phyloP scores from a whole-genome alignment of 2,888 invertebrate genomes.

The Torymus texanus region DNA sequence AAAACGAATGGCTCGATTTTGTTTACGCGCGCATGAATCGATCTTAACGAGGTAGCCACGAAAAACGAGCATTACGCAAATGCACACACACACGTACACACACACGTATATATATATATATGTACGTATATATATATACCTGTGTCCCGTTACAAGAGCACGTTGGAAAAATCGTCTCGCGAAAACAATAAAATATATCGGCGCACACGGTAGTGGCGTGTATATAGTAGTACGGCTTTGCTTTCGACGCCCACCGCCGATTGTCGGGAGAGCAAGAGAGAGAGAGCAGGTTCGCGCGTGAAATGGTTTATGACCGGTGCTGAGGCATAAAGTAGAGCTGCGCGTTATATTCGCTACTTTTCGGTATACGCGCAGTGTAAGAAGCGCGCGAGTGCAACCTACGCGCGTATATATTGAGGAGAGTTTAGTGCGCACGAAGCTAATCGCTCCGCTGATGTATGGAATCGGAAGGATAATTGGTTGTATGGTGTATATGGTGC shows the following conservation, averaged over 20 bases:
- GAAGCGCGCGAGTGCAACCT: background rate
- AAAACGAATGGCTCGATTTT: slow-evolving; percentile 50
- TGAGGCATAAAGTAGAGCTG: slow-evolving; percentile 62
- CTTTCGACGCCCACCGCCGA: slow-evolving; percentile 62
- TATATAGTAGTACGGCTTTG: slow-evolving; percentile 55
- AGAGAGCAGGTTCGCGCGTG: slow-evolving; percentile 51
- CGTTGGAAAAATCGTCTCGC: background rate
- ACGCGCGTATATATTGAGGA: background rate
- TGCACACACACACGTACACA: slow-evolving; percentile 55
- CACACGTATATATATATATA: slow-evolving; percentile 56
- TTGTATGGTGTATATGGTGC: no score
- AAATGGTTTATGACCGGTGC: slow-evolving; percentile 66
- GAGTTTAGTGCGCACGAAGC: no score
- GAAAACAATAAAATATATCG: slow-evolving; percentile 49
- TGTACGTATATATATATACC: slow-evolving; percentile 57
- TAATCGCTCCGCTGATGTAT: no score
- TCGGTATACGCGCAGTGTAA: background rate
- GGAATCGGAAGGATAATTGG: no score
- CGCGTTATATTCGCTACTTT: slow-evolving; percentile 2
- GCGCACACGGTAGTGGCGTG: background rate
- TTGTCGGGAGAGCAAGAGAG: slow-evolving; percentile 44
- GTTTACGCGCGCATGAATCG: slow-evolving; percentile 54
- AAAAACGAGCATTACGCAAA: slow-evolving; percentile 54
- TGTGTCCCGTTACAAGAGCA: slow-evolving; percentile 12
- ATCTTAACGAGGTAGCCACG: slow-evolving; percentile 51